A percentile compares a stretch with the other conserved stretches of the same genome.
Conservation (phyloP, 2,113 vertebrate species). For the Corythornis cristatus region DNA sequence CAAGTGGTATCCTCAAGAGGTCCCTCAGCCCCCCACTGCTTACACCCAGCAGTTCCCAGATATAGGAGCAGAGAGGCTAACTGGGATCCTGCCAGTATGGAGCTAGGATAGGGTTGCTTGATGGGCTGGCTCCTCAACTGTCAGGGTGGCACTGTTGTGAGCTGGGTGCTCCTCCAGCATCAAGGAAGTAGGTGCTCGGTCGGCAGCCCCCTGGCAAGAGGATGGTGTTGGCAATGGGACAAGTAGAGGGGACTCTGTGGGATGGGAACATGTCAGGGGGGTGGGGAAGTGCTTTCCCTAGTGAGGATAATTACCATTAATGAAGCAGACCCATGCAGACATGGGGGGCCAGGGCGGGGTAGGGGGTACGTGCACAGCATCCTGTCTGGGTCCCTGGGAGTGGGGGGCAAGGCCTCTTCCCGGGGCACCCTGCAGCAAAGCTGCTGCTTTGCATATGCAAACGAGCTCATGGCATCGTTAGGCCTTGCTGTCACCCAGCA, state of each 20-base stretch:
- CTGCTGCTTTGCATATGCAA: constrained; percentile 59
- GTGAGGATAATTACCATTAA: constrained; percentile 1
- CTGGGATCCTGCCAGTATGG: neutral
- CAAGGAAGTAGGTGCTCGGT: neutral
- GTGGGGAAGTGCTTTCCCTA: neutral
- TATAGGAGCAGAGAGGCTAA: neutral
- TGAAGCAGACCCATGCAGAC: neutral
- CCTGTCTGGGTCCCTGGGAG: neutral
- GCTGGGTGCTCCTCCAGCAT: neutral
- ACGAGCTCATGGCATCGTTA: constrained; percentile 43
- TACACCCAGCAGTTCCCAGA: neutral
- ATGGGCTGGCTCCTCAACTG: neutral
- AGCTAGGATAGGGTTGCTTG: neutral
- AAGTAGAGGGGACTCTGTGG: neutral
- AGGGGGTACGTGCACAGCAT: neutral
- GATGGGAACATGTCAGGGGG: neutral
- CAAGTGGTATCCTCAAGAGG: neutral
- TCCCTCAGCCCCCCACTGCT: rapidly evolving
- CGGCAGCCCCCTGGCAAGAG: rapidly evolving
- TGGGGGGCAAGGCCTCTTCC: neutral
- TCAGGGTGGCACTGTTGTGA: neutral
- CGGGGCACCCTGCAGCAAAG: neutral
- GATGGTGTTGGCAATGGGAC: neutral
- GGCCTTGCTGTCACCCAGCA: constrained; percentile 45
- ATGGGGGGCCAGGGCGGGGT: neutral